These are phyloP conservation scores for Bagarius yarrelli DNA, from an alignment of 2,113 vertebrate species.

Conservation along the genomic window DNA sequence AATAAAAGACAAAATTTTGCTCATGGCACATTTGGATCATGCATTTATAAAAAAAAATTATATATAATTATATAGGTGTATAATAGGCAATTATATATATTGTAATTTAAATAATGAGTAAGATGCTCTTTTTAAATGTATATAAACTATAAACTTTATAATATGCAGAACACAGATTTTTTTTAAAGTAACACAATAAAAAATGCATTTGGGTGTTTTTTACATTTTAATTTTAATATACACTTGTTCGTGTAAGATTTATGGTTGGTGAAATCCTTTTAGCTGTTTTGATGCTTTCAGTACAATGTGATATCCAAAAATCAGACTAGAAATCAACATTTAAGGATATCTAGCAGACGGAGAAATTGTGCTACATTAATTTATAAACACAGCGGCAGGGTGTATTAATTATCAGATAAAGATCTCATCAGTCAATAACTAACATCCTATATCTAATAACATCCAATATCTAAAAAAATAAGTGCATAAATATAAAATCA, in stretches of 20 bases:
- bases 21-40: neutral
- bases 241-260: too few relatives aligned
- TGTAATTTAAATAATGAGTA: neutral
- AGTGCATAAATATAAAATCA: constrained; percentile 22
- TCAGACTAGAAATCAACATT: neutral
- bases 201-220: too few relatives aligned
- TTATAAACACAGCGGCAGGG: neutral
- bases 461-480: neutral
- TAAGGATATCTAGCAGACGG: neutral
- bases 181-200: too few relatives aligned
- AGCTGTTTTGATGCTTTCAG: too few relatives aligned
- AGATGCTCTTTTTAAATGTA: neutral
- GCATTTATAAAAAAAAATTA: neutral
- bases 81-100: too few relatives aligned
- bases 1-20: neutral
- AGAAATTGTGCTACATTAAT: constrained; percentile 1
- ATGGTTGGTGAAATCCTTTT: too few relatives aligned
- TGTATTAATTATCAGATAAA: neutral
- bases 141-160: neutral
- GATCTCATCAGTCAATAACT: neutral
- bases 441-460: too few relatives aligned
- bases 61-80: too few relatives aligned
- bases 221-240: too few relatives aligned
- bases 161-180: neutral
- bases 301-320: neutral